A percentile compares a stretch with the other conserved stretches of the same genome.
Conservation (phyloP, 2,797 vertebrate species). For the Melopsittacus undulatus region DNA sequence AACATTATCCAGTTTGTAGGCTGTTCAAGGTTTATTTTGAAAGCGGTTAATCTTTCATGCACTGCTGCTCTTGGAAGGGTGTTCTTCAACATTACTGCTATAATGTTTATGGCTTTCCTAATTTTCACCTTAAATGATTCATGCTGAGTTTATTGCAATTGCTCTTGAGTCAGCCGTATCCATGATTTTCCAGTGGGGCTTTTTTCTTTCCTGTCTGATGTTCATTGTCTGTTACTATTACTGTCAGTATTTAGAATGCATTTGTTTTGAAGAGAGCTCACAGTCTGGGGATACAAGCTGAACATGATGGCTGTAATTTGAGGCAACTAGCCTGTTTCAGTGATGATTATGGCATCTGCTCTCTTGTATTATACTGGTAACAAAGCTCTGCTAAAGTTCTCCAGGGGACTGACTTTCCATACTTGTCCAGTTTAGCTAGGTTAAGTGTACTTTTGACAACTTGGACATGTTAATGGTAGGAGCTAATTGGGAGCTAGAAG, state of each 20-base stretch:
- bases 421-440: neutral
- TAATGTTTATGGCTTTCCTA: neutral
- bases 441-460: neutral
- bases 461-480: neutral
- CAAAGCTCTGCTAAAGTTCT: neutral
- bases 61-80: neutral
- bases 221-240: neutral
- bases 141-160: neutral
- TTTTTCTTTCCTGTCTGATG: neutral
- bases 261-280: neutral
- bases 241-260: neutral
- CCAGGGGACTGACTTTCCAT: neutral
- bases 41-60: neutral
- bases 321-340: neutral
- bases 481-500: neutral
- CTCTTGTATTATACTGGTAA: neutral
- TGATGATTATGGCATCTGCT: neutral
- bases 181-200: neutral
- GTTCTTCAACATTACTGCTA: neutral
- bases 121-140: conserved; percentile 18
- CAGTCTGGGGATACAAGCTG: neutral
- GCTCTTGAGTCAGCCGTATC: neutral
- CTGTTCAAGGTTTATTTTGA: neutral
- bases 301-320: neutral
- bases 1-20: neutral